Base-by-base conservation (phyloP, 2,797 vertebrate species). In the Fistularia tabacaria region DNA sequence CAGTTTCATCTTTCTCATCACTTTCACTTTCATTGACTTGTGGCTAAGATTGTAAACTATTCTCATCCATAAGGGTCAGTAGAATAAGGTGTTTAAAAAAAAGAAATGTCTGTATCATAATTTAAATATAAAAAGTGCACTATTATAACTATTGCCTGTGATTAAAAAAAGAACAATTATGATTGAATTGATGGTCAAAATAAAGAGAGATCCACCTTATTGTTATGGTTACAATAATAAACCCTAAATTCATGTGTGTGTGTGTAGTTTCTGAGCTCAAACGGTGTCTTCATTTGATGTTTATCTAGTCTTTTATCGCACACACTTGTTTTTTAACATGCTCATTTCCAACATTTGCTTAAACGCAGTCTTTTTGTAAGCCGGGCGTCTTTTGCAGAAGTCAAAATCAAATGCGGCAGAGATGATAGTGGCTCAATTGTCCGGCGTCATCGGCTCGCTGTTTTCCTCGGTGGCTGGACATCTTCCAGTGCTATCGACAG, bases 101-200 rank as follows among this genome's bases (percentile, higher is more conserved):
- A 87, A 73, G 77, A 90, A 87, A 89, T 87, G 88, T 91, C 90
- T 90, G 88, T 91, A 90, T 88, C 80, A 90, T 90, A 88, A 88
- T 90, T 90, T 90, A 90, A 90, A 88, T 89, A 90, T 90, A 87
- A 90, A 88, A 89, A 90, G 88, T 90, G 90, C 90, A 90, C 89
- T 90, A 90, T 89, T 89, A 90, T 89, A 88, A 88, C 88, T 90
- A 89, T 89, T 91, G 90, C 89, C 88, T 91, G 90, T 91, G 90
- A 90, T 87, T 56, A 53, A 51, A 74, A 86, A 88, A 86, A 81
- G 77, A 87, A 87, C 78, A 88, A 87, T 85, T 87, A 88, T 85
- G 85, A 84, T 89, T 90, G 85, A 88, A 88, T 81, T 87, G 87
- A 89, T 88, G 88, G 87, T 90, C 74, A 87, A 87, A 90, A 87